Conservation (phyloP, 2,888 invertebrate species). For the Ennomos erosarius region DNA sequence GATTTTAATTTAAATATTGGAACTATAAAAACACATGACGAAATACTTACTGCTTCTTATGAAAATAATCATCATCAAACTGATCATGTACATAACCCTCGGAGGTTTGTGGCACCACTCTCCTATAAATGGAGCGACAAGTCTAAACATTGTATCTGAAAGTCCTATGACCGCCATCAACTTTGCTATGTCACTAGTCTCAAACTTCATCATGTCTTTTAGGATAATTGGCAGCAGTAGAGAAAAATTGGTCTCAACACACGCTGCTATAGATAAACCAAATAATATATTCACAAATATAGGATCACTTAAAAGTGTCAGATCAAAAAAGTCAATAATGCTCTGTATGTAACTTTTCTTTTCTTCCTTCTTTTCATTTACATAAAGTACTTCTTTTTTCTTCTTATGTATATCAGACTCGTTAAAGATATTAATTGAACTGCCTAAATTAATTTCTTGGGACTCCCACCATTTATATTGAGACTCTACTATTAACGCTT, state of each 20-base stretch:
- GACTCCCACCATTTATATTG: conserved; percentile 85
- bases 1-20: too few species aligned
- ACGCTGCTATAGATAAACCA: conserved; percentile 88
- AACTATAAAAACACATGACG: neutral
- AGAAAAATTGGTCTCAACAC: conserved; percentile 89
- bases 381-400: conserved; percentile 48
- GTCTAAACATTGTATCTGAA: conserved; percentile 85
- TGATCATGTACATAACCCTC: conserved; percentile 87
- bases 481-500: conserved; percentile 57
- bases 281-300: conserved; percentile 88
- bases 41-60: conserved; percentile 86
- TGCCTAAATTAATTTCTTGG: conserved; percentile 85
- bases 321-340: conserved; percentile 86
- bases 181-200: conserved; percentile 84
- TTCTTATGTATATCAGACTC: conserved; percentile 56
- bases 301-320: conserved; percentile 87
- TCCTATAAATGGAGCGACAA: conserved; percentile 88
- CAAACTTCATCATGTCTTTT: conserved; percentile 85
- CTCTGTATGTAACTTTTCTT: conserved; percentile 54
- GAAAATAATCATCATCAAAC: conserved; percentile 85
- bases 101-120: conserved; percentile 86
- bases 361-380: conserved; percentile 44
- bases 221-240: conserved; percentile 88
- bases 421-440: conserved; percentile 86
- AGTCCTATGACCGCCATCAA: conserved; percentile 87